phyloP scores from a whole-genome alignment of 2,113 vertebrate genomes.

The Daphoenositta chrysoptera region DNA sequence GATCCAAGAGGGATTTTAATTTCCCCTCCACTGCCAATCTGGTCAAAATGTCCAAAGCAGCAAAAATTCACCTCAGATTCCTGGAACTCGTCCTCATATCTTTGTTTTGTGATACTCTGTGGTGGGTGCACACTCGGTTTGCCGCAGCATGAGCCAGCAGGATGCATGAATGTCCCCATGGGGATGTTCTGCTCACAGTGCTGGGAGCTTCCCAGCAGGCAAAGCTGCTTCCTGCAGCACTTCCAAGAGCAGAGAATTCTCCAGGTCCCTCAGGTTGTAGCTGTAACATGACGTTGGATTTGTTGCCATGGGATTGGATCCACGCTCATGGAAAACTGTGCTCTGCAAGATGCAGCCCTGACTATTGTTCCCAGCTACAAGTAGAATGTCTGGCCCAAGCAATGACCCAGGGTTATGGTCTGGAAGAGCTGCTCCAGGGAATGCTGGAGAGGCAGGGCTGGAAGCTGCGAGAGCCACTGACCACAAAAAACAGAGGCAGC shows the following conservation, averaged over 20 bases:
- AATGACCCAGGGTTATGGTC: neutral
- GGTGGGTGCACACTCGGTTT: neutral
- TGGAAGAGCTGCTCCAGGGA: neutral
- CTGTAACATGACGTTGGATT: neutral
- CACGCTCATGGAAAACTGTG: neutral
- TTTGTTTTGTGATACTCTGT: neutral
- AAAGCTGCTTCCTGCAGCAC: neutral
- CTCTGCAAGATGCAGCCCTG: neutral
- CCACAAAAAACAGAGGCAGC: neutral
- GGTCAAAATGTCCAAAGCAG: neutral
- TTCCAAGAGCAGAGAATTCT: neutral
- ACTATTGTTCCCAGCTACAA: neutral
- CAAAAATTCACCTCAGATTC: neutral
- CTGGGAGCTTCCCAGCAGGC: neutral
- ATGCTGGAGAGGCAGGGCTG: neutral
- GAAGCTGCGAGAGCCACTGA: neutral
- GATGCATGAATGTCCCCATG: neutral
- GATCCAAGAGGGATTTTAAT: neutral
- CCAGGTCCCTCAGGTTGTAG: neutral
- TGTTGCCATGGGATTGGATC: neutral
- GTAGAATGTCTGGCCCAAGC: neutral
- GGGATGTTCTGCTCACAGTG: neutral
- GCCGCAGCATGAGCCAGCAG: neutral
- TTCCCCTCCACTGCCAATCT: neutral
- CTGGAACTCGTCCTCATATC: neutral